phyloP scores from a whole-genome alignment of 2,888 invertebrate genomes.

The Caenorhabditis wallacei region DNA sequence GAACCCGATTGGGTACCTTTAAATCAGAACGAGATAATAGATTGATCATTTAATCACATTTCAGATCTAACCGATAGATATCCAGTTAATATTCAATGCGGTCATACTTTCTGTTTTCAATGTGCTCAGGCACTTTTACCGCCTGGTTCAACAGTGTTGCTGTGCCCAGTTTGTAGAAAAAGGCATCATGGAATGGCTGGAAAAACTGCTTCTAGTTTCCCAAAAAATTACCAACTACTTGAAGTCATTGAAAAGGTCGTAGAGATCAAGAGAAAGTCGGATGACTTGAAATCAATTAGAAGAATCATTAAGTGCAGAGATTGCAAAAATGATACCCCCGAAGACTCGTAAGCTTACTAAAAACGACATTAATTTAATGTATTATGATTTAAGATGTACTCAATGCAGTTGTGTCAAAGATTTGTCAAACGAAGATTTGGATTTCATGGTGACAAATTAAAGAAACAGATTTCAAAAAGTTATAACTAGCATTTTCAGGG shows the following conservation, averaged over 20 bases:
- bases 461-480: no score
- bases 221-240: conserved; percentile 17
- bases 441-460: conserved; percentile 22
- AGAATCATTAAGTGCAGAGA: conserved; percentile 6
- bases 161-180: conserved; percentile 42
- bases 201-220: neutral
- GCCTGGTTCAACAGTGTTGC: neutral
- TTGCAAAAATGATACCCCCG: neutral
- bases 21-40: no score
- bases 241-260: conserved; percentile 15
- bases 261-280: neutral
- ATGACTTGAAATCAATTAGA: neutral
- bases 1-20: no score
- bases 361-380: neutral
- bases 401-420: conserved; percentile 7
- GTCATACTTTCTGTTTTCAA: conserved; percentile 19
- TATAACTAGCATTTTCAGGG: no score
- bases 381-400: conserved; percentile 10
- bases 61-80: conserved; percentile 8
- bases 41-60: neutral
- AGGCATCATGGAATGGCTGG: neutral
- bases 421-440: neutral
- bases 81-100: conserved; percentile 22
- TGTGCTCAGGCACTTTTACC: neutral
- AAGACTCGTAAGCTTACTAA: neutral